Percentiles rank a stretch among this genome's conserved stretches.
Evolutionary conservation across 2,888 invertebrate genomes (phyloP).

Genomic region (Tetheella fluctuosa): DNA sequence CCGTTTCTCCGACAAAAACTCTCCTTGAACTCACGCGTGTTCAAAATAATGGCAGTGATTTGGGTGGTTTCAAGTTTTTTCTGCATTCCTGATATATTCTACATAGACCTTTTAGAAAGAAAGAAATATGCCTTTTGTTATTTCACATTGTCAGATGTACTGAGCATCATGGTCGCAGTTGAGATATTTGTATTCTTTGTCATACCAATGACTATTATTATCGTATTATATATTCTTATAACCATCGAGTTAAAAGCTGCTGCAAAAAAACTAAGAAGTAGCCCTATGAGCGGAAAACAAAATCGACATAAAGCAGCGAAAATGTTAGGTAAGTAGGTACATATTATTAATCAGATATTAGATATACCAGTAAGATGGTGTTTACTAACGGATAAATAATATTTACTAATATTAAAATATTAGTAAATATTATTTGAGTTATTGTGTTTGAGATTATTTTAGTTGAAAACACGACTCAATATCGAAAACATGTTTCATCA

Average conservation of each 20-base stretch:
- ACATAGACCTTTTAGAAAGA: conserved; percentile 62
- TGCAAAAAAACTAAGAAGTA: conserved; percentile 79
- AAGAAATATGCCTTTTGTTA: conserved; percentile 69
- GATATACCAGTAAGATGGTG: too few relatives aligned
- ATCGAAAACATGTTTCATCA: too few relatives aligned
- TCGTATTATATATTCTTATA: conserved; percentile 90
- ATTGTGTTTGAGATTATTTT: too few relatives aligned
- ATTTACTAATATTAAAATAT: too few relatives aligned
- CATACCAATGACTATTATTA: conserved; percentile 92
- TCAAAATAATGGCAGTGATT: conserved; percentile 87
- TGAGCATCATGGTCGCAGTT: conserved; percentile 70
- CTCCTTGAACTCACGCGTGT: conserved; percentile 90
- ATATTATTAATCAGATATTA: too few relatives aligned
- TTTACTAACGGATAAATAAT: too few relatives aligned
- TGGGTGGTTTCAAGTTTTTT: conserved; percentile 90
- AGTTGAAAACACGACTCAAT: too few relatives aligned
- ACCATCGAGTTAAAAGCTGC: conserved; percentile 87
- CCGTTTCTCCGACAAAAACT: conserved; percentile 92
- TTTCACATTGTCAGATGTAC: conserved; percentile 51
- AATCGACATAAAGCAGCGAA: conserved; percentile 86
- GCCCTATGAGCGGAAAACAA: conserved; percentile 67
- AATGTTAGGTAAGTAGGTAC: conserved; percentile 88
- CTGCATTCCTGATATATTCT: conserved; percentile 86
- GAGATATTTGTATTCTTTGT: conserved; percentile 92
- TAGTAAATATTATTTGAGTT: too few relatives aligned